These are phyloP conservation scores for Smittia aterrima DNA, from an alignment of 2,888 invertebrate genomes.

Conservation along the genomic window DNA sequence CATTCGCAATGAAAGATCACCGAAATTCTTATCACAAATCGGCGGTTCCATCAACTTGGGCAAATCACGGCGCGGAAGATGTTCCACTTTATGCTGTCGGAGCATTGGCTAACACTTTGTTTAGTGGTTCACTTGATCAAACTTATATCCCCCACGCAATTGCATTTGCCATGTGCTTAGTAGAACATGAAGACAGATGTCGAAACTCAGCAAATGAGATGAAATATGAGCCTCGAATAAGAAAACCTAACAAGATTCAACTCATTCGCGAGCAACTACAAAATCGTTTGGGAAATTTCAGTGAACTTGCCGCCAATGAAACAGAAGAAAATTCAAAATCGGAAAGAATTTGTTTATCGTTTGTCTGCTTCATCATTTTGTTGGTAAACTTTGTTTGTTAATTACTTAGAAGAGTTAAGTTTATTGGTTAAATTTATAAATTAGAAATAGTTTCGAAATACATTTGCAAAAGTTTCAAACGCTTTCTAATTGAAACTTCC, in stretches of 20 bases:
- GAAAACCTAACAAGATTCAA: too few species aligned
- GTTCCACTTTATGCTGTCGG: constrained; percentile 22
- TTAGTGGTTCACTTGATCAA: constrained; percentile 34
- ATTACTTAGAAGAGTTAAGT: too few species aligned
- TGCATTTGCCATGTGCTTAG: constrained; percentile 25
- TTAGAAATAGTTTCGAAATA: too few species aligned
- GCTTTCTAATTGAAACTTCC: too few species aligned
- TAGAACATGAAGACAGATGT: background rate
- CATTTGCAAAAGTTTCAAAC: too few species aligned
- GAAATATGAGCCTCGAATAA: background rate
- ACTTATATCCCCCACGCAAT: constrained; percentile 30
- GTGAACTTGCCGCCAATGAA: background rate
- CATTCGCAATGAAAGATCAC: background rate
- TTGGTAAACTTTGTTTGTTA: background rate
- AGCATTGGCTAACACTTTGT: constrained; percentile 16
- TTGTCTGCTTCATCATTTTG: background rate
- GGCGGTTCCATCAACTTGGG: background rate
- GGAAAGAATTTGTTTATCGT: too few species aligned
- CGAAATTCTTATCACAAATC: constrained; percentile 27
- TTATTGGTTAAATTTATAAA: too few species aligned
- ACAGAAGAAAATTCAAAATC: too few species aligned
- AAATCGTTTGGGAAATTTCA: background rate
- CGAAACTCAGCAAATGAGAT: background rate
- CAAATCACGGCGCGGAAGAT: constrained; percentile 25
- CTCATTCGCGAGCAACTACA: background rate